Evolutionary conservation across 2,113 vertebrate genomes (phyloP), one percentile per base, ranked within the genome.

Genomic region (Sula dactylatra): DNA sequence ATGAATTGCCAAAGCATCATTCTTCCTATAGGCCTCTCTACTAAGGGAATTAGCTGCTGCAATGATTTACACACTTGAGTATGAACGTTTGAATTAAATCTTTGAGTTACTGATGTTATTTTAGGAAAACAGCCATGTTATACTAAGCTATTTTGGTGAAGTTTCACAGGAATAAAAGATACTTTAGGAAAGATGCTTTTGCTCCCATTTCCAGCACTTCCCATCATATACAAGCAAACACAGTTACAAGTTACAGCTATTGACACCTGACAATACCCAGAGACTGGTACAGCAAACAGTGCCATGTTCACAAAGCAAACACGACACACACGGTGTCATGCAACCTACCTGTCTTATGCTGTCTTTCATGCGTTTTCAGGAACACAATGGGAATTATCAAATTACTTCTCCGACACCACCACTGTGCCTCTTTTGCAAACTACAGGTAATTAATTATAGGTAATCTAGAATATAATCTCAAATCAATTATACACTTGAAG

Each of bases 321-420:
- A 52, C 4, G 7, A 49, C 25, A 5, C 16, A 34, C 17, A 19
- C 0, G 0, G 18, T 62, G 31, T 58, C 70, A 27, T 12, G 26
- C 11, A 64, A 17, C 32, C n/a, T 45, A n/a, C 44, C n/a, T 67
- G 29, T 32, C 54, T 55, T 64, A 31, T 9, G 11, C 16, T 79
- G 55, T 47, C 52, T 54, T 42, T 64, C 45, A 5, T 29, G 17
- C 6, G 74, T 14, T 65, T 86, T 52, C 50, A 49, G 52, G 47
- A 90, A 38, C 50, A 67, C 25, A 67, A 7, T 0, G 0, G 40
- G 42, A 85, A 92, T 67, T 87, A 58, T 9, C 42, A 64, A 45
- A 67, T 76, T 29, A 66, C 27, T 49, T 87, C 24, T 44, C 38
- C 1, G 0, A 14, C 56, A 71, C 26, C 12, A 54, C 44, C 44